Conservation (phyloP, 2,797 vertebrate genomes). For the Gambelia wislizenii region DNA sequence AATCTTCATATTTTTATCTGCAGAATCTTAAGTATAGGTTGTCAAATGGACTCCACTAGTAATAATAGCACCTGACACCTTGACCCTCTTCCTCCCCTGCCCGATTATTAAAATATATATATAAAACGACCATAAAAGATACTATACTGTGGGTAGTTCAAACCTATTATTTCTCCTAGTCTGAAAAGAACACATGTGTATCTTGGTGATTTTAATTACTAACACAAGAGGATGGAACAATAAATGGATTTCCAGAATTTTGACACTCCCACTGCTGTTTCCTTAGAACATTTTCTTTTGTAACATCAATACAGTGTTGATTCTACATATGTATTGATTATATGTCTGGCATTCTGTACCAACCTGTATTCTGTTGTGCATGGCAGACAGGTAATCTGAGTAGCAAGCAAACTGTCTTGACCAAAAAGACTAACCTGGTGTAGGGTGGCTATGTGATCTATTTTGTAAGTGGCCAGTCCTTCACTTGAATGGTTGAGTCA, state of each 20-base stretch:
- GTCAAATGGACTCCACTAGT: constrained; percentile 17
- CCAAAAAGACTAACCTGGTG: not conserved
- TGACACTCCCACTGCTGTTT: fast-evolving
- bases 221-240: no score
- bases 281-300: not conserved
- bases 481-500: not conserved
- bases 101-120: not conserved
- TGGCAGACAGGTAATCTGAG: not conserved
- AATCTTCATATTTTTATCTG: constrained; percentile 39
- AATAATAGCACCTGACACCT: constrained; percentile 12
- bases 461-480: no score
- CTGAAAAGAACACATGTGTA: not conserved
- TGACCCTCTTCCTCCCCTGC: not conserved
- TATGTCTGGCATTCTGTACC: not conserved
- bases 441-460: not conserved
- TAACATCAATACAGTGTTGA: not conserved
- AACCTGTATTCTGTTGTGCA: not conserved
- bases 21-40: constrained; percentile 34
- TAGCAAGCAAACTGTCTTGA: not conserved
- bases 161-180: not conserved
- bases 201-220: not conserved
- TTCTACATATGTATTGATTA: not conserved
- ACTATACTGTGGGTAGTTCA: not conserved
- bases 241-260: not conserved
- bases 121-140: not conserved